Base-by-base conservation (phyloP, 2,888 invertebrate genomes). In the Drosophila vallismaia region DNA sequence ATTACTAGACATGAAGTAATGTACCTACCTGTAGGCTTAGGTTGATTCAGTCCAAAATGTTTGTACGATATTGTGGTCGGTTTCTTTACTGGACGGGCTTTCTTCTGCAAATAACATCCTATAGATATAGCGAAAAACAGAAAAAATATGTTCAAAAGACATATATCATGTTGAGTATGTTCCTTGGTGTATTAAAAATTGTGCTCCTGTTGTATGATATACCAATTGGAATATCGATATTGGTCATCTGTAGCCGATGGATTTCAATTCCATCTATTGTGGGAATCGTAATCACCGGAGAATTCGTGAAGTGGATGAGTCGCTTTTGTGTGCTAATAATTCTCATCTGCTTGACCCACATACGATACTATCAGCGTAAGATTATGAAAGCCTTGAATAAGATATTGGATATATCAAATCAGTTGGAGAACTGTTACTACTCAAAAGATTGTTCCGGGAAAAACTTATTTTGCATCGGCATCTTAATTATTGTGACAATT, bases 41-140 rank as follows among this genome's bases (percentile, higher is more conserved):
- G 28, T 4, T 4, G 24, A 3, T 9, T 24, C 31, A 62, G 38
- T 44, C 33, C 0, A 36, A 67, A 55, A 67, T 67, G 68, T 45
- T 45, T 31, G 45, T 67, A 31, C n/a, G 33, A 29, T 8, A 7
- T 10, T 45, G 45, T 46, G 50, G 49, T 50, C 55, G 45, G 3
- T 28, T 55, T 3, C 45, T 67, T 9, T 51, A 33, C 49, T 45
- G 50, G 38, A 46, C 44, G 19, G 44, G 54, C n/a, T 38, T 29
- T n/a, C 9, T 33, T 1, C 19, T 66, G 29, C 66, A 67, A 36
- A 26, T 67, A 28, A 42, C 24, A 8, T 50, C 48, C 4, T 38
- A n/a, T 14, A 9, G 45, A 54, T 49, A 55, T 33, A 49, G 50
- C n/a, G n/a, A 26, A 9, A 26, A 12, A 8, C 19, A 14, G 14